phyloP scores from a whole-genome alignment of 2,113 vertebrate genomes.

The Ceyx margarethae region DNA sequence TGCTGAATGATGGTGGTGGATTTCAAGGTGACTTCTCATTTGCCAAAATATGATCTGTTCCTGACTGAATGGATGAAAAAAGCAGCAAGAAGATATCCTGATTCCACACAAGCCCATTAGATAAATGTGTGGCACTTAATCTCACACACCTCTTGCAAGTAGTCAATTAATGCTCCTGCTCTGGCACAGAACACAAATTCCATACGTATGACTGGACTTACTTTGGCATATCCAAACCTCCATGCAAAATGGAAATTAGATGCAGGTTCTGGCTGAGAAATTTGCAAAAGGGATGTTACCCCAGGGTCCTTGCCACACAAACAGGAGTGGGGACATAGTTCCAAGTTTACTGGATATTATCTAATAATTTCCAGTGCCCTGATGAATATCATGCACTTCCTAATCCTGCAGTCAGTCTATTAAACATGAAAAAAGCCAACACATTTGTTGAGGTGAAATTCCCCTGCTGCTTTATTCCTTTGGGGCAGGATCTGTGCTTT shows the following conservation, averaged over 20 bases:
- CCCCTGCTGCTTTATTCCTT: background rate
- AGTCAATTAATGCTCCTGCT: conserved; percentile 37
- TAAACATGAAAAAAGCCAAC: background rate
- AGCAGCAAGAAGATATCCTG: background rate
- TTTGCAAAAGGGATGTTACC: background rate
- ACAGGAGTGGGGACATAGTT: background rate
- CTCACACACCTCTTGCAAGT: conserved; percentile 31
- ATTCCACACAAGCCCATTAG: background rate
- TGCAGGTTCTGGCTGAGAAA: background rate
- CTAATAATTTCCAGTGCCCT: conserved; percentile 43
- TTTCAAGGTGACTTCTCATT: conserved; percentile 58
- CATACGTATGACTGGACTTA: background rate
- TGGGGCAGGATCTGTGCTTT: background rate
- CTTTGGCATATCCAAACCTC: background rate
- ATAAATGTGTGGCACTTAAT: conserved; percentile 2
- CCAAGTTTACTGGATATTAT: conserved; percentile 12
- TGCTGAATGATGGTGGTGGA: background rate
- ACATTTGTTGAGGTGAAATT: background rate
- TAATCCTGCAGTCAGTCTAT: conserved; percentile 1
- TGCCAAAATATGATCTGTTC: background rate
- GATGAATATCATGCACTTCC: background rate
- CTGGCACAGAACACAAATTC: background rate
- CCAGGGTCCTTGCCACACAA: background rate
- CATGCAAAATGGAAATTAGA: conserved; percentile 23
- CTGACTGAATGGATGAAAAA: background rate